Percentiles rank a stretch among this genome's conserved stretches.
Conservation (phyloP, 2,113 vertebrate species). For the Amblyopsis rosae region DNA sequence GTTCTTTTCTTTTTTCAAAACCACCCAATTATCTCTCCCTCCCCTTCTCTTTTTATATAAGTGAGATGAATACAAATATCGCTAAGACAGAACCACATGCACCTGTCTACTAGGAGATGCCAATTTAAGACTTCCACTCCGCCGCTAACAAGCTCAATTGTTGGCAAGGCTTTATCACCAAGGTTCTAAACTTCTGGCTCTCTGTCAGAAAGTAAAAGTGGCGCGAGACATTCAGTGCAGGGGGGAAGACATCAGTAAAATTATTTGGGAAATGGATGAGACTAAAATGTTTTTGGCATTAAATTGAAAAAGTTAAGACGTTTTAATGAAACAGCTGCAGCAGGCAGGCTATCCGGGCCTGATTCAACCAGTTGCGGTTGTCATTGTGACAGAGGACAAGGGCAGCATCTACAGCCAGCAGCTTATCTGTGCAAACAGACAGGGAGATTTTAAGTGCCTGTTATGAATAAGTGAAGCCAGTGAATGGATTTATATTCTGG, state of each 20-base stretch:
- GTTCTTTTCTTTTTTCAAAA: conserved; percentile 39
- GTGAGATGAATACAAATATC: conserved; percentile 70
- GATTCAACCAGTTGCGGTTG: conserved; percentile 23
- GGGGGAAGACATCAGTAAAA: conserved; percentile 18
- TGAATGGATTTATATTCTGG: conserved; percentile 43
- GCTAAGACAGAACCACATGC: conserved; percentile 49
- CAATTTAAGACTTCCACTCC: conserved; percentile 57
- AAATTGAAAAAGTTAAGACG: conserved; percentile 39
- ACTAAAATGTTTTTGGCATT: conserved; percentile 21
- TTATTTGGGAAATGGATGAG: conserved; percentile 1
- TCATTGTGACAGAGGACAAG: conserved; percentile 31
- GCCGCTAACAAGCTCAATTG: conserved; percentile 56
- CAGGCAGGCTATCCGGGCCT: conserved; percentile 16
- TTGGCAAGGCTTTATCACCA: conserved; percentile 39
- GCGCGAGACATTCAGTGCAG: conserved; percentile 5
- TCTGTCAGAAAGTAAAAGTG: conserved; percentile 31
- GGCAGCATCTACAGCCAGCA: conserved; percentile 42
- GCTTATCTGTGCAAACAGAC: conserved; percentile 67
- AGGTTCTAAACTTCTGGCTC: conserved; percentile 48
- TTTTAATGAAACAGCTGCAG: conserved; percentile 33
- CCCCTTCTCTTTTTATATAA: conserved; percentile 55
- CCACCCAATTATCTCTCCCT: conserved; percentile 22
- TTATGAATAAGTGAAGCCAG: conserved; percentile 61
- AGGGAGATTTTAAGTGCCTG: conserved; percentile 53
- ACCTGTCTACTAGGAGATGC: conserved; percentile 68